A percentile compares a stretch with the other conserved stretches of the same genome.
phyloP scores from a whole-genome alignment of 2,888 invertebrate species.

The Microplitis deprimator region DNA sequence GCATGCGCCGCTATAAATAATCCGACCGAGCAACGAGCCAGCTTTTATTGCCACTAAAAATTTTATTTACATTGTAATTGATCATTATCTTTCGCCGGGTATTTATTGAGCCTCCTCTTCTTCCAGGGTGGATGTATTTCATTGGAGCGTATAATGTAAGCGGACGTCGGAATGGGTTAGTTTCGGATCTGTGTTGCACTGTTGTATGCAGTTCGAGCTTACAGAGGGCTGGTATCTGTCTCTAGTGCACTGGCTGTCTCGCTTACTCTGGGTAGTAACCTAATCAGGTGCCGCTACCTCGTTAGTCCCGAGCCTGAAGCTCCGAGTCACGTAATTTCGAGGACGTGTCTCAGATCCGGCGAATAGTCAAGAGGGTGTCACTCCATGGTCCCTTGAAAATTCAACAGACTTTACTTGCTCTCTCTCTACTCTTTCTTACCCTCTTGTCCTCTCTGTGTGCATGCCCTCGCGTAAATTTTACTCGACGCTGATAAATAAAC shows the following conservation, averaged over 20 bases:
- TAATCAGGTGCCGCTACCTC: constrained; percentile 40
- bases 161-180: neutral
- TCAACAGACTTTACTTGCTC: constrained; percentile 25
- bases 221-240: no score
- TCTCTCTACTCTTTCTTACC: constrained; percentile 6
- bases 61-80: neutral
- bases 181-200: neutral
- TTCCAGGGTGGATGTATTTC: neutral
- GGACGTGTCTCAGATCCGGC: constrained; percentile 36
- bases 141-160: neutral
- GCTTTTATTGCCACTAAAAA: neutral
- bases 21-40: neutral
- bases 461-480: neutral
- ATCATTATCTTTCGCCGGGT: neutral
- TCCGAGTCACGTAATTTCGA: constrained; percentile 41
- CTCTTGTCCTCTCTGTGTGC: neutral
- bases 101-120: no score
- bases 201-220: neutral
- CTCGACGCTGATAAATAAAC: neutral
- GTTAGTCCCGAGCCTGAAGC: constrained; percentile 37
- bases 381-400: constrained; percentile 28
- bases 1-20: constrained; percentile 4
- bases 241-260: neutral
- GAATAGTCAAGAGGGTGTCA: neutral
- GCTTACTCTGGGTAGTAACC: constrained; percentile 20